Conservation (phyloP, 2,888 invertebrate genomes). For the Drosophila kuntzei region DNA sequence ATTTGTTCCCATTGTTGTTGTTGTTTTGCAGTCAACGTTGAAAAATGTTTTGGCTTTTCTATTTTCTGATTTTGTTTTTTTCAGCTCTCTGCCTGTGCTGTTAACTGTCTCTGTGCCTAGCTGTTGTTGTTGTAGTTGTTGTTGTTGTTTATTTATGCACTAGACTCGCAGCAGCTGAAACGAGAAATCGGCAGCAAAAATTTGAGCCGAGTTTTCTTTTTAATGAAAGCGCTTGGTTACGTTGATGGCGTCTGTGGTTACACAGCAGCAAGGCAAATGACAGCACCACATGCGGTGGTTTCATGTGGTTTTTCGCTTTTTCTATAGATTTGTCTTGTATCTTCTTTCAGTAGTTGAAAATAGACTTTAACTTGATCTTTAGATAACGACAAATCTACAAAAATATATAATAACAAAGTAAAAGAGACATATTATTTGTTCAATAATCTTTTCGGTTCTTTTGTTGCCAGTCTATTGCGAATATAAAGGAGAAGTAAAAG, state of each 20-base stretch:
- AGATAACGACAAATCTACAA: neutral
- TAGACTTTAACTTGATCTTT: neutral
- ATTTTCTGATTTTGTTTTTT: slow-evolving; percentile 16
- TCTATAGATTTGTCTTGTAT: slow-evolving; percentile 2
- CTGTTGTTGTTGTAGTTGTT: slow-evolving; percentile 33
- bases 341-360: slow-evolving; percentile 14
- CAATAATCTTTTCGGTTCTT: neutral
- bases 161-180: slow-evolving; percentile 48
- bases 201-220: slow-evolving; percentile 70
- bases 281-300: slow-evolving; percentile 59
- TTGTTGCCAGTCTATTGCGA: neutral
- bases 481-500: neutral
- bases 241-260: slow-evolving; percentile 64
- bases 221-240: slow-evolving; percentile 73
- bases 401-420: neutral
- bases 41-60: slow-evolving; percentile 56
- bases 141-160: slow-evolving; percentile 67
- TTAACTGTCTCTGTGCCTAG: slow-evolving; percentile 55
- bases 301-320: slow-evolving; percentile 24
- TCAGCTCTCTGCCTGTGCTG: slow-evolving; percentile 38
- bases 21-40: slow-evolving; percentile 57
- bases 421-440: neutral
- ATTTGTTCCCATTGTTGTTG: slow-evolving; percentile 57
- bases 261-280: slow-evolving; percentile 53
- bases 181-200: slow-evolving; percentile 56